Evolutionary conservation across 2,797 vertebrate genomes (phyloP).

Genomic region (Characodon lateralis): DNA sequence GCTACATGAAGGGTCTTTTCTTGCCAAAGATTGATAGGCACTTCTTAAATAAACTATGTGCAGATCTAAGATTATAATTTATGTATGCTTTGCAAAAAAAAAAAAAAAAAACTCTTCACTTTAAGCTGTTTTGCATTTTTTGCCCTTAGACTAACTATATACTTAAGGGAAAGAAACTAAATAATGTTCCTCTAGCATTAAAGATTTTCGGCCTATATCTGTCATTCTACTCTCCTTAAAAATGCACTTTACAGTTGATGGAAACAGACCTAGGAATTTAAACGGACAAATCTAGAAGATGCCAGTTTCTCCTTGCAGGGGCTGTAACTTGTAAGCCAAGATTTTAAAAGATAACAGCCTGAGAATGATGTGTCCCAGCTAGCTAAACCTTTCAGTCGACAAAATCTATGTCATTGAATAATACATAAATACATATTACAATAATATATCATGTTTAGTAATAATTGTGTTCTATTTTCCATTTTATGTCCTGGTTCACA

Average conservation of each 20-base stretch:
- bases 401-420: neutral
- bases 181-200: conserved; percentile 16
- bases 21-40: conserved; percentile 55
- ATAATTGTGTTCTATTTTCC: neutral
- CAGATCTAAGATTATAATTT: conserved; percentile 48
- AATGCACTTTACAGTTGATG: conserved; percentile 10
- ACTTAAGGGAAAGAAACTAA: neutral
- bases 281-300: conserved; percentile 16
- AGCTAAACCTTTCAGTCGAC: neutral
- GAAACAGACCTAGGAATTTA: conserved; percentile 7
- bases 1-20: conserved; percentile 19
- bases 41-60: conserved; percentile 49
- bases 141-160: conserved; percentile 18
- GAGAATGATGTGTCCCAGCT: neutral
- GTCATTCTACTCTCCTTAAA: conserved; percentile 37
- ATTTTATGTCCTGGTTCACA: neutral
- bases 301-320: neutral
- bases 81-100: conserved; percentile 53
- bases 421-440: neutral
- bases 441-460: neutral
- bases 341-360: neutral
- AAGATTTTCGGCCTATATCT: conserved; percentile 47
- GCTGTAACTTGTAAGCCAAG: neutral
- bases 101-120: neutral
- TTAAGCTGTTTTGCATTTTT: conserved; percentile 22